Conservation (phyloP, 2,113 vertebrate species). For the Plecotus auritus region DNA sequence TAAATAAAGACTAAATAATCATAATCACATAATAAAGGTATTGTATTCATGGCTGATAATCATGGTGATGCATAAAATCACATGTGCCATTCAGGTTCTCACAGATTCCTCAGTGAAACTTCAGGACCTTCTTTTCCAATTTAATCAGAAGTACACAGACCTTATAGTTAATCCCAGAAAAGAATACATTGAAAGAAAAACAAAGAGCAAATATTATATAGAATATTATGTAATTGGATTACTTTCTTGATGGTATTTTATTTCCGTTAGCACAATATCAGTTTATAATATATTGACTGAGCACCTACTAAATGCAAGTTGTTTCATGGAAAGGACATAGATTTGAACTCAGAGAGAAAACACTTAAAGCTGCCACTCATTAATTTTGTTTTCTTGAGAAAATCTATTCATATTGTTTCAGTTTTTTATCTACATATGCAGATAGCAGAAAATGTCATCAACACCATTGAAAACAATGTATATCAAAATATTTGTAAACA, state of each 20-base stretch:
- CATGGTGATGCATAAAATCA: neutral
- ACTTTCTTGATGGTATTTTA: neutral
- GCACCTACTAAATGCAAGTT: neutral
- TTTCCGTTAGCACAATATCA: neutral
- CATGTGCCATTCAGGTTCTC: neutral
- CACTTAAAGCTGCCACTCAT: neutral
- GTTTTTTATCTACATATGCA: neutral
- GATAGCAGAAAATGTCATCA: neutral
- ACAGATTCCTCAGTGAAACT: neutral
- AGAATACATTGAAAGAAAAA: neutral
- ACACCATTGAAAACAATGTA: neutral
- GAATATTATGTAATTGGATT: neutral
- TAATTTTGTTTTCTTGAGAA: neutral
- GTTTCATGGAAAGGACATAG: neutral
- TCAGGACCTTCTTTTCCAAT: neutral
- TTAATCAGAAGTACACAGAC: neutral
- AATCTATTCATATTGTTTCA: neutral
- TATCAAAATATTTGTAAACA: neutral
- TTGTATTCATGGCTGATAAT: neutral
- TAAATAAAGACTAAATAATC: slow-evolving; percentile 18
- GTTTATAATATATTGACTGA: neutral
- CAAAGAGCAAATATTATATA: neutral
- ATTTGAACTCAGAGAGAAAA: neutral
- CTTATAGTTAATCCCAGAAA: neutral
- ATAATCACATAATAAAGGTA: neutral